phyloP scores from a whole-genome alignment of 2,113 vertebrate genomes.

The Redunca redunca region DNA sequence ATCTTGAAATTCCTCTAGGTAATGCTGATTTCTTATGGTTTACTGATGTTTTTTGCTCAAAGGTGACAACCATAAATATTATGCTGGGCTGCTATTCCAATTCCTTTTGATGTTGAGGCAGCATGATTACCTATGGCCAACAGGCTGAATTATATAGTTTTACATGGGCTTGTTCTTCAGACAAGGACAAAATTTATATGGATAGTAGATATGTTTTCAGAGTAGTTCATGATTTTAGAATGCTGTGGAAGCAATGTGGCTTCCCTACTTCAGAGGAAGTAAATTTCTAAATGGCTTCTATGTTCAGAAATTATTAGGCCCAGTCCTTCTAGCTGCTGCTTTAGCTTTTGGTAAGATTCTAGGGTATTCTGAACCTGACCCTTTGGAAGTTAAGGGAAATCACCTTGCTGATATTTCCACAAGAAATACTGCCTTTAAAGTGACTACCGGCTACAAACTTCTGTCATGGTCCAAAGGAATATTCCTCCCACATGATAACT shows the following conservation, averaged over 20 bases:
- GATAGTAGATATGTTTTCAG: background rate
- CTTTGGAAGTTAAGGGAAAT: background rate
- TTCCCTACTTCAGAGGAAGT: background rate
- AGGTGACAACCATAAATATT: background rate
- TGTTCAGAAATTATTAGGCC: background rate
- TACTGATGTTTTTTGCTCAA: background rate
- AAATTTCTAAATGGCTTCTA: background rate
- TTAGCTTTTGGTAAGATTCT: background rate
- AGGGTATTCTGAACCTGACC: background rate
- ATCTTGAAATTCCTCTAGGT: background rate
- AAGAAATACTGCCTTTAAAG: background rate
- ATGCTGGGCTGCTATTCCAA: background rate
- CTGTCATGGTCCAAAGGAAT: background rate
- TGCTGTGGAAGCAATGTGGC: background rate
- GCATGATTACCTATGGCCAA: background rate
- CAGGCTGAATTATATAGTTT: background rate
- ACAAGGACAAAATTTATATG: background rate
- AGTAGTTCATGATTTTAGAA: background rate
- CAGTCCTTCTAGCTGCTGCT: background rate
- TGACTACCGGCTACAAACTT: background rate
- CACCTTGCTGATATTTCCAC: background rate
- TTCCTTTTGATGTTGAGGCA: background rate
- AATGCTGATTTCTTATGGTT: background rate
- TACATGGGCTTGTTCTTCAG: background rate
- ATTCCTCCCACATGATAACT: background rate